A percentile compares a stretch with the other conserved stretches of the same genome.
Conservation (phyloP, 2,888 invertebrate species). For the Dryomyza anilis region DNA sequence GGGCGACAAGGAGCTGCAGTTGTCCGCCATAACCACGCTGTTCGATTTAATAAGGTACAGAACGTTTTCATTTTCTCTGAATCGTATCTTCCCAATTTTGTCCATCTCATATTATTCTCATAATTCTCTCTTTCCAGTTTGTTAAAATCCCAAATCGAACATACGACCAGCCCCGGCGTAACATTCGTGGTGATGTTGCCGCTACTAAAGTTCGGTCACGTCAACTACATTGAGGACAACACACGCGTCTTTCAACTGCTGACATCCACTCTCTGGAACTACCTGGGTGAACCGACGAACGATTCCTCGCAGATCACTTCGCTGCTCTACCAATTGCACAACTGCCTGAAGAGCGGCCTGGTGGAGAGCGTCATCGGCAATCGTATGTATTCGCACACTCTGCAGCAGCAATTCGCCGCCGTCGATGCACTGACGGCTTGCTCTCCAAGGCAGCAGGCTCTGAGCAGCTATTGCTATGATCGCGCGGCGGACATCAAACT, state of each 20-base stretch:
- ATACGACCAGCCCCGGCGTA: constrained; percentile 62
- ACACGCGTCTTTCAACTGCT: constrained; percentile 72
- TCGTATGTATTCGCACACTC: constrained; percentile 56
- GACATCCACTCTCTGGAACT: constrained; percentile 74
- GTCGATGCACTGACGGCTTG: constrained; percentile 34
- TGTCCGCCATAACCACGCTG: constrained; percentile 72
- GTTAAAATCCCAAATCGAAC: constrained; percentile 60
- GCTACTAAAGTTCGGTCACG: constrained; percentile 69
- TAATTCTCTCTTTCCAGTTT: constrained; percentile 43
- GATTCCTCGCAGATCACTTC: constrained; percentile 64
- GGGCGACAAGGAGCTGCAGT: constrained; percentile 68
- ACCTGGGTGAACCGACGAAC: constrained; percentile 63
- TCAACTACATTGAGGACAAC: constrained; percentile 70
- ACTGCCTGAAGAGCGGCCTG: constrained; percentile 66
- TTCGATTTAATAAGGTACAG: constrained; percentile 70
- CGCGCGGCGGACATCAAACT: constrained; percentile 55
- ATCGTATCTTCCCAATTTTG: too few relatives aligned
- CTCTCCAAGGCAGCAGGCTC: constrained; percentile 36
- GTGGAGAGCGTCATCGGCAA: constrained; percentile 75
- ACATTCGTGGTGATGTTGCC: constrained; percentile 75
- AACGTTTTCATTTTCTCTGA: neutral
- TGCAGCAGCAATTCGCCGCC: constrained; percentile 47
- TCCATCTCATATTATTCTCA: neutral
- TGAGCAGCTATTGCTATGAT: constrained; percentile 53
- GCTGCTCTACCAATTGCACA: constrained; percentile 78